Evolutionary conservation across 2,113 vertebrate species (phyloP).

Genomic region (Microcebus ravelobensis): DNA sequence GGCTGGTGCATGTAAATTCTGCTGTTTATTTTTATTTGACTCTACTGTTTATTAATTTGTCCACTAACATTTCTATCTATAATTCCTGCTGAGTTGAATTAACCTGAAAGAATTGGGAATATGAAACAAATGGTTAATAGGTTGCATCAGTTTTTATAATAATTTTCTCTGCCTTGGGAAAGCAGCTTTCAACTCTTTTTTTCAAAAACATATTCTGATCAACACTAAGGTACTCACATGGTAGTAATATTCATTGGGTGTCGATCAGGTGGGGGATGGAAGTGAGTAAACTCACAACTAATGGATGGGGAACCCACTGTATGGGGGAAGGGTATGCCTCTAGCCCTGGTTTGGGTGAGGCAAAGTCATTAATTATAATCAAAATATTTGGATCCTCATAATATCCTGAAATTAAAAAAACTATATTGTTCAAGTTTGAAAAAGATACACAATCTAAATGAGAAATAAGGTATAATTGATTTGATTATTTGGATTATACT

Average conservation of each 20-base stretch:
- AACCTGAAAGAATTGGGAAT: conserved; percentile 27
- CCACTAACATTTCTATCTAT: not conserved
- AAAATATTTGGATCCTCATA: no score
- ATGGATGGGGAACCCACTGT: no score
- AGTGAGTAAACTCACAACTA: no score
- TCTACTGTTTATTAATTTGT: not conserved
- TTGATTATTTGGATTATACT: not conserved
- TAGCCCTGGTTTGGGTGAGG: no score
- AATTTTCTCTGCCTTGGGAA: not conserved
- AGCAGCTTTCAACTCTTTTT: not conserved
- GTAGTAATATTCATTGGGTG: no score
- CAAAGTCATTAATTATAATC: no score
- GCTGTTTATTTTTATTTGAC: not conserved
- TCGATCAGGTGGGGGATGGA: no score
- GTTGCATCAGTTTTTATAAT: not conserved
- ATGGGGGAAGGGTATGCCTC: no score
- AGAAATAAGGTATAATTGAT: not conserved
- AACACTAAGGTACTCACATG: no score
- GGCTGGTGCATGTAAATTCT: not conserved
- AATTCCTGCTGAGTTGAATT: conserved; percentile 19
- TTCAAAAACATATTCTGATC: not conserved
- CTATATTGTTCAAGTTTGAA: not conserved
- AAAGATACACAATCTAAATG: not conserved
- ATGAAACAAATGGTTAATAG: not conserved
- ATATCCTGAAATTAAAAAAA: not conserved